Percentiles rank a stretch among this genome's conserved stretches.
phyloP scores from a whole-genome alignment of 1,140 invertebrate genomes.

The Spodoptera frugiperda region DNA sequence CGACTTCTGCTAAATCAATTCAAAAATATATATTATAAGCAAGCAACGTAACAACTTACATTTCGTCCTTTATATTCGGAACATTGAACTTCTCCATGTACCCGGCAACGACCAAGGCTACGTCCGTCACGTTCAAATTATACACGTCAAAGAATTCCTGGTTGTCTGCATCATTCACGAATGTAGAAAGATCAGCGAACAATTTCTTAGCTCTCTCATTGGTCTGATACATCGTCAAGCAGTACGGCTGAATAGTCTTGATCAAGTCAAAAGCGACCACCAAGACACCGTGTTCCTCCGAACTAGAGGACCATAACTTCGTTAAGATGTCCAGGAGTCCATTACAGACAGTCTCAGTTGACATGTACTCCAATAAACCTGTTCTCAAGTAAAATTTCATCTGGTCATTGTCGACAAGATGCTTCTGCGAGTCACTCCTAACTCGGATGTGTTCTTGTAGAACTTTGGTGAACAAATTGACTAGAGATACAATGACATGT shows the following conservation, averaged over 20 bases:
- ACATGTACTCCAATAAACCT: constrained; percentile 71
- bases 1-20: neutral
- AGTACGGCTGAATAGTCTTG: constrained; percentile 68
- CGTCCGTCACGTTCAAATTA: constrained; percentile 26
- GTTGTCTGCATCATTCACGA: constrained; percentile 4
- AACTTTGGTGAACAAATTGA: constrained; percentile 74
- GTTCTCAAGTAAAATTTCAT: constrained; percentile 68
- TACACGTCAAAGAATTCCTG: neutral
- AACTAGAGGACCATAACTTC: constrained; percentile 52
- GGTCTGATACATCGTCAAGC: constrained; percentile 57
- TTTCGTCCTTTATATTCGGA: constrained; percentile 10
- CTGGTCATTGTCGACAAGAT: constrained; percentile 54
- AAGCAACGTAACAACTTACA: constrained; percentile 5
- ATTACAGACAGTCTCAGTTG: constrained; percentile 65
- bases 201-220: constrained; percentile 53
- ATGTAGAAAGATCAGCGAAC: constrained; percentile 6
- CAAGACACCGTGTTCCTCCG: constrained; percentile 53
- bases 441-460: constrained; percentile 70
- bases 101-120: neutral
- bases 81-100: constrained; percentile 19
- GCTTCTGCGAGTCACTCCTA: constrained; percentile 53
- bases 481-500: constrained; percentile 56
- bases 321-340: constrained; percentile 72
- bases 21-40: neutral
- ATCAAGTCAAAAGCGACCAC: constrained; percentile 62